Base-by-base conservation (phyloP, 2,888 invertebrate genomes). In the Thysanoteuthis rhombus region DNA sequence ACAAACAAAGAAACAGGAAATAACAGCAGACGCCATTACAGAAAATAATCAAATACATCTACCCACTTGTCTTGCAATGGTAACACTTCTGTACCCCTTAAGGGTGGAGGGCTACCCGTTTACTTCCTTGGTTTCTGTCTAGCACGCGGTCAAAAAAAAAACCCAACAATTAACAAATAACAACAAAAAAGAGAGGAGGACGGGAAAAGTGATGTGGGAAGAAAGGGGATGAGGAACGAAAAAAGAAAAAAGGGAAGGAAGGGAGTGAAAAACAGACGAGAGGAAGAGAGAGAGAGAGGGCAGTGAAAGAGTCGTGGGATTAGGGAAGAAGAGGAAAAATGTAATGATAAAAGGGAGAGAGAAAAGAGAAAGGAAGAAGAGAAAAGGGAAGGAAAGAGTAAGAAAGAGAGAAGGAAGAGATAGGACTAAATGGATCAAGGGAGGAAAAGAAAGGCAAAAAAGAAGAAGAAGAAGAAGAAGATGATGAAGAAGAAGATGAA, bases 201-300 rank as follows among this genome's bases (percentile, higher is more conserved):
- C 19, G 19, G 19, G 19, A 52, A 52, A 52, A 52, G 3, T 52
- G 3, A 25, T 6, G 25, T 22, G 25, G 10, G 8, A 19, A 32
- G n/a, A 75, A 8, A 6, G n/a, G 12, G 0, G 8, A 8, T 1
- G 1, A 10, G n/a, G n/a, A 1, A 75, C 6, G n/a, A n/a, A 12
- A 10, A 32, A n/a, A 6, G 8, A n/a, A 19, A 1, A n/a, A 75
- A 10, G n/a, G 10, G n/a, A 75, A n/a, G 8, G 19, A 0, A 10
- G n/a, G 12, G n/a, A n/a, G 12, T 1, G 1, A n/a, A 1, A 12
- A 3, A 12, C 0, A 75, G 4, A 75, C 1, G 0, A n/a, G 12
- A 75, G 4, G 10, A 22, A n/a, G 1, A 75, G 75, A 12, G 75
- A 52, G 1, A 25, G 25, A 52, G 52, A 52, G 2, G 25, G 47